Evolutionary conservation across 2,888 invertebrate species (phyloP), one percentile per base, ranked within the genome.

Genomic region (Lasioglossum marginatum): DNA sequence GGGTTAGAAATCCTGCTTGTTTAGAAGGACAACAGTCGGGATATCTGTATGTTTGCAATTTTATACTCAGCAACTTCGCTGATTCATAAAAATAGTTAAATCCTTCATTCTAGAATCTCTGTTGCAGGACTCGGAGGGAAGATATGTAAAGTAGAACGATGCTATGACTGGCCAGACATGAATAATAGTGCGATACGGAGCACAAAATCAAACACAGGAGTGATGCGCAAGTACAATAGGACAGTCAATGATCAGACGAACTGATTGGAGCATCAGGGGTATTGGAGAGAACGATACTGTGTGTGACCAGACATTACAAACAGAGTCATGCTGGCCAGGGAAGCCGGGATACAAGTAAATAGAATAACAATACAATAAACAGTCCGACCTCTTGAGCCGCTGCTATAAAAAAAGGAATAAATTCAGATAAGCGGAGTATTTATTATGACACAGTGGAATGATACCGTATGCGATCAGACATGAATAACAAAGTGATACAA

Each of bases 211-310:
- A 60, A 52, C 60, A 14, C 27, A 60, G 16, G 0, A 60, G 27
- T 27, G 60, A 16, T 60, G 60, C 14, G 60, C 60, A 66, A 66
- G 66, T 66, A 66, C 66, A 23, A 34, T 66, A 66, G 66, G 66
- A 19, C 66, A 23, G 66, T 1, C 66, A 23, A 68, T 23, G 66
- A 34, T 68, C 66, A 68, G 66, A 34, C 66, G 34, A 37, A 34
- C 19, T 68, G 34, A 31, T 31, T 16, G 63, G 31, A 1, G 0
- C 63, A 31, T 63, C 63, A 5, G 16, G 63, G 31, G 31, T 63
- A 63, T 63, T 63, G 63, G 27, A 63, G 14, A 63, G 60, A 63
- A 60, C 27, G 60, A 60, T 31, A 60, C 60, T 14, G 60, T 60
- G 60, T 60, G 60, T 16, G 60, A 31, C 16, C 60, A 60, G 27